Base-by-base conservation (phyloP, 1,140 invertebrate species). In the Aleiodes sp. region DNA sequence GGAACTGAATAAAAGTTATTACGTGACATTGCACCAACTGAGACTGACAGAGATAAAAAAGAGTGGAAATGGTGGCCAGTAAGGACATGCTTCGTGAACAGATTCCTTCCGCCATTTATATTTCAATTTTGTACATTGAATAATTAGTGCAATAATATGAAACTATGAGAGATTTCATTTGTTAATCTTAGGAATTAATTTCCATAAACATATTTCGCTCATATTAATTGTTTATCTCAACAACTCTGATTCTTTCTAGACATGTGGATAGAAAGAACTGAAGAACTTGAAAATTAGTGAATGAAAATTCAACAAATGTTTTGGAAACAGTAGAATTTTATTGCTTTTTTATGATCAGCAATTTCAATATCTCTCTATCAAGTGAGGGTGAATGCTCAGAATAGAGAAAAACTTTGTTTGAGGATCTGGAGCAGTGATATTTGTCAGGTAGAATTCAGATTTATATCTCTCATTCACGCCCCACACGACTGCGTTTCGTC, bases 391-490 rank as follows among this genome's bases (percentile, higher is more conserved):
- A 31, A n/a, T 28, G n/a, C 8, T 10, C 9, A n/a, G n/a, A 59
- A 59, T 6, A 59, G 14, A 4, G 28, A 26, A 19, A 59, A 31
- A n/a, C 56, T 59, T 59, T 59, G 28, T 26, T 31, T 26, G 4
- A 28, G n/a, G 56, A 59, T 59, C 28, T 59, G n/a, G 4, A 16
- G 24, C 28, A 31, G 21, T 59, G 56, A 59, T 26, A 59, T 59
- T 59, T 59, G n/a, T 59, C 24, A n/a, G 29, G 28, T 59, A 12
- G 28, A 52, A 14, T n/a, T 14, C n/a, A 16, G 29, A 59, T 59
- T 59, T 59, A 59, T 59, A 31, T 10, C 28, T 10, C 28, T 59
- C 28, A 31, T 59, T n/a, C n/a, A 28, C 28, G 56, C 56, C 56
- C 12, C 46, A 24, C 21, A 26, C 12, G 8, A 24, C 16, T 52